phyloP scores from a whole-genome alignment of 2,888 invertebrate species.

The Caenorhabditis japonica region DNA sequence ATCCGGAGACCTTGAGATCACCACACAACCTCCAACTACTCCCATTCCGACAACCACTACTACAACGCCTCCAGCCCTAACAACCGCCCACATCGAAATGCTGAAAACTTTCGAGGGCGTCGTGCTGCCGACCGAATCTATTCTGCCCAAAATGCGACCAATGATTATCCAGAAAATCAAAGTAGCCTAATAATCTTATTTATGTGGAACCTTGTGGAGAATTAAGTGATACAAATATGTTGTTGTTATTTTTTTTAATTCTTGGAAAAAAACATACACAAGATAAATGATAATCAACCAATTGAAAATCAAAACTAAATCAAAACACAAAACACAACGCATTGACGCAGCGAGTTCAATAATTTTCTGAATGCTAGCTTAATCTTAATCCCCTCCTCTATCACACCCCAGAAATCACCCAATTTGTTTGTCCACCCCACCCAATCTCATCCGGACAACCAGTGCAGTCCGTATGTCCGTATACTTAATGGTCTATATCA shows the following conservation, averaged over 20 bases:
- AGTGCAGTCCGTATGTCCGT: constrained; percentile 5
- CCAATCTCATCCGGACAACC: constrained; percentile 8
- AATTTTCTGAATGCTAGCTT: no score
- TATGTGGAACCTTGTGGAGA: constrained; percentile 13
- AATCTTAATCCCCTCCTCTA: no score
- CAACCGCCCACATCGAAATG: background rate
- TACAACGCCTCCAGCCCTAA: constrained; percentile 2
- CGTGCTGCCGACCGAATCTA: constrained; percentile 31
- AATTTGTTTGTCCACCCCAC: background rate
- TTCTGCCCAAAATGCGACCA: constrained; percentile 28
- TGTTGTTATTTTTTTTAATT: no score
- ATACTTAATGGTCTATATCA: constrained; percentile 33
- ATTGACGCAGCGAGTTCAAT: no score
- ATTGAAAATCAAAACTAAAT: background rate
- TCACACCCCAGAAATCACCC: no score
- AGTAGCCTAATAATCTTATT: constrained; percentile 29
- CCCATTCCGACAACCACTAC: constrained; percentile 9
- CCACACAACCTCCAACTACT: constrained; percentile 24
- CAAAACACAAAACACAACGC: no score
- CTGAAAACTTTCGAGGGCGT: constrained; percentile 8
- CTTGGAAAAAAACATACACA: no score
- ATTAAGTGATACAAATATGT: background rate
- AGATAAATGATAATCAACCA: no score
- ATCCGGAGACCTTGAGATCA: constrained; percentile 32
- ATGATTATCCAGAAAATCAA: constrained; percentile 36